phyloP scores from a whole-genome alignment of 2,797 vertebrate genomes.

The Rhabdophis nuchalis region DNA sequence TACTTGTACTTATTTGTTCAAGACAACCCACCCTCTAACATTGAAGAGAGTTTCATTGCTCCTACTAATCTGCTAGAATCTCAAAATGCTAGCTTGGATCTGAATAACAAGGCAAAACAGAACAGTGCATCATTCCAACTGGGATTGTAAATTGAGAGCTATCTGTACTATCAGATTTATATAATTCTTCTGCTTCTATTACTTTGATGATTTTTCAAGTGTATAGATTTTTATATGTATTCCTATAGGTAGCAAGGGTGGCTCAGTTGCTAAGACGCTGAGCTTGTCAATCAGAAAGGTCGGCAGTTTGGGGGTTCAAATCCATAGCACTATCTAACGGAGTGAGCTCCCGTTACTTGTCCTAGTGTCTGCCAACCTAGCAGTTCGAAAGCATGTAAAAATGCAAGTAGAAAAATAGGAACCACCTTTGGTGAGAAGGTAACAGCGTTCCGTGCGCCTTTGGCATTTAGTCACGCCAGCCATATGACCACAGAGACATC shows the following conservation, averaged over 20 bases:
- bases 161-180: not conserved
- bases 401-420: too few relatives aligned
- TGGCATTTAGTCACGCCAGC: too few relatives aligned
- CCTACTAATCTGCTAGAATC: not conserved
- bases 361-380: too few relatives aligned
- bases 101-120: not conserved
- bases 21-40: not conserved
- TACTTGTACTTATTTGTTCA: not conserved
- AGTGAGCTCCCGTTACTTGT: too few relatives aligned
- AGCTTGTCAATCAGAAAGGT: too few relatives aligned
- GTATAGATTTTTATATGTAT: not conserved
- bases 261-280: too few relatives aligned
- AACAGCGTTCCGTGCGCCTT: too few relatives aligned
- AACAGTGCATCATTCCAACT: not conserved
- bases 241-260: not conserved
- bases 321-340: too few relatives aligned
- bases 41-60: not conserved
- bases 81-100: not conserved
- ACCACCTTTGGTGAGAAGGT: too few relatives aligned
- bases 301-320: too few relatives aligned
- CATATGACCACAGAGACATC: too few relatives aligned
- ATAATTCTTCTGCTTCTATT: not conserved
- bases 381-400: too few relatives aligned
- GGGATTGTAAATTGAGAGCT: not conserved
- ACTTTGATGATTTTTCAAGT: not conserved